These are phyloP conservation scores for Berghia stephanieae DNA, from an alignment of 1,140 invertebrate species.

Conservation along the genomic window DNA sequence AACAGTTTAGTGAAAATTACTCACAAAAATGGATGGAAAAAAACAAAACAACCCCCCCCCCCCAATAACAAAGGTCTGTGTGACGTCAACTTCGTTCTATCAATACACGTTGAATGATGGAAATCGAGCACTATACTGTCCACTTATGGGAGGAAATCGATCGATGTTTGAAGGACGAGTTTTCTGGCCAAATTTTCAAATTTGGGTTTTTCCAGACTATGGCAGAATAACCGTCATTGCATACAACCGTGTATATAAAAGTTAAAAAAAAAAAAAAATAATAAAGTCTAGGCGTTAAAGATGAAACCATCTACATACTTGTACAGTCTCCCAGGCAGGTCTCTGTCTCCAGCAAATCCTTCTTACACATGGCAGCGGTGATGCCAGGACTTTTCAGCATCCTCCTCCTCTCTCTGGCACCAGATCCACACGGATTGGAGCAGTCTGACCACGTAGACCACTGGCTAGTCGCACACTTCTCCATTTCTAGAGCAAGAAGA, in stretches of 20 bases:
- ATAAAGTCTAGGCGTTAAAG: no score
- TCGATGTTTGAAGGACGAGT: no score
- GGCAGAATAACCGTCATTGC: neutral
- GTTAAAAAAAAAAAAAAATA: neutral
- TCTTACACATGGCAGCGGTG: slow-evolving; percentile 66
- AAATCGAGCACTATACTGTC: no score
- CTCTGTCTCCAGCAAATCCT: slow-evolving; percentile 64
- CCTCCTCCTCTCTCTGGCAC: slow-evolving; percentile 67
- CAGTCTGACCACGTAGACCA: slow-evolving; percentile 74
- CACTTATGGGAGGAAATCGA: no score
- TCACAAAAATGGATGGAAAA: no score
- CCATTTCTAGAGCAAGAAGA: slow-evolving; percentile 58
- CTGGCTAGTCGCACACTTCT: slow-evolving; percentile 69
- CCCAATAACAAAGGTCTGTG: no score
- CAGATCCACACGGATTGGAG: slow-evolving; percentile 72
- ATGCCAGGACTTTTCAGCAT: slow-evolving; percentile 68
- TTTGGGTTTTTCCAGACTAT: neutral
- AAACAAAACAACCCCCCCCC: no score
- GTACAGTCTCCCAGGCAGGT: slow-evolving; percentile 63
- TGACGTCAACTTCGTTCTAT: no score
- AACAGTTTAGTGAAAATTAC: no score
- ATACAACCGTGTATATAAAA: neutral
- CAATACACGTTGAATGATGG: neutral
- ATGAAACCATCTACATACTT: slow-evolving; percentile 19
- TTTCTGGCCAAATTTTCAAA: no score